phyloP scores from a whole-genome alignment of 1,140 invertebrate genomes.

The Drosophila tropicalis region DNA sequence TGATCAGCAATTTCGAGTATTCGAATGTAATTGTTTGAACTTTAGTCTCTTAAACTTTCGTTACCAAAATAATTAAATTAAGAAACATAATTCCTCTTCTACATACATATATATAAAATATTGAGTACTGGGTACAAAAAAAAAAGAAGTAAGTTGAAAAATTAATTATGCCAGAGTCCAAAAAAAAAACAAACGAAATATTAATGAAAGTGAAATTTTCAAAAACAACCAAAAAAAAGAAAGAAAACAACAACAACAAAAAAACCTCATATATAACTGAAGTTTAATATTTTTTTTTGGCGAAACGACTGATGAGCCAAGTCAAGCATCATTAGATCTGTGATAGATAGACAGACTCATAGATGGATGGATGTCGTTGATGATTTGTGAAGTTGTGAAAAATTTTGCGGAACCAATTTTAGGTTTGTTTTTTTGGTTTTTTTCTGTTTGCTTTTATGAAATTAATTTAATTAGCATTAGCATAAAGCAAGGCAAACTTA shows the following conservation, averaged over 20 bases:
- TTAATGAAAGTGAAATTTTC: constrained; percentile 73
- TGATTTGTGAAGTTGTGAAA: constrained; percentile 47
- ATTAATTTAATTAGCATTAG: constrained; percentile 60
- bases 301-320: constrained; percentile 27
- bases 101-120: too few relatives aligned
- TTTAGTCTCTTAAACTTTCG: too few relatives aligned
- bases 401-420: constrained; percentile 58
- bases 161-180: constrained; percentile 62
- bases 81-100: too few relatives aligned
- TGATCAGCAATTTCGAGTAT: too few relatives aligned
- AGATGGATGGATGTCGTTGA: constrained; percentile 22
- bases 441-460: constrained; percentile 22
- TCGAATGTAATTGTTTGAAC: too few relatives aligned
- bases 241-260: background rate
- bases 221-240: constrained; percentile 16
- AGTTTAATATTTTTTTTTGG: constrained; percentile 28
- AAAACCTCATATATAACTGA: constrained; percentile 2
- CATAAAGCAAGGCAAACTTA: constrained; percentile 30
- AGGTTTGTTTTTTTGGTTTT: background rate
- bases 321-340: constrained; percentile 50
- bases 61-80: too few relatives aligned
- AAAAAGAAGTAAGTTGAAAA: constrained; percentile 29
- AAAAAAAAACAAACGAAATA: constrained; percentile 47
- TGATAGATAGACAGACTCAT: constrained; percentile 46
- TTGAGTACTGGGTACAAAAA: background rate